phyloP scores from a whole-genome alignment of 2,888 invertebrate species.

The Polietes domitor region DNA sequence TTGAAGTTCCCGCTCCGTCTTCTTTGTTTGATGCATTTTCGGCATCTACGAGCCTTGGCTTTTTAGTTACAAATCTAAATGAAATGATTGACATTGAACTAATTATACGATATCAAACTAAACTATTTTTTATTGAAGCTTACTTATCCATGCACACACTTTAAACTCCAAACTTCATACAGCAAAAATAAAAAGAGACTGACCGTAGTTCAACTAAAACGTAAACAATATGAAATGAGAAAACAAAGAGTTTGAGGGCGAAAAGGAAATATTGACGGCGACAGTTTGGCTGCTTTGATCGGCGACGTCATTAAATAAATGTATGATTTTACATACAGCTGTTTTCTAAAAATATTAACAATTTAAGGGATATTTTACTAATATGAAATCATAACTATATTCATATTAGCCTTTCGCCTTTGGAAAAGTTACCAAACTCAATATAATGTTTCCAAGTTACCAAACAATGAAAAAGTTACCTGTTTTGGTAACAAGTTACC shows the following conservation, averaged over 20 bases:
- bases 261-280: neutral
- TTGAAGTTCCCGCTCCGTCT: neutral
- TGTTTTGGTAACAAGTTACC: neutral
- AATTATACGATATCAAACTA: neutral
- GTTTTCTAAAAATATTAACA: neutral
- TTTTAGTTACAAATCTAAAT: neutral
- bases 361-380: too few species aligned
- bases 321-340: neutral
- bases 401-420: too few species aligned
- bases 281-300: neutral
- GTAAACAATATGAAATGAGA: too few species aligned
- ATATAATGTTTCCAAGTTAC: neutral
- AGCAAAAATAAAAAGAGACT: too few species aligned
- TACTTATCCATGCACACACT: slow-evolving; percentile 16
- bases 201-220: too few species aligned
- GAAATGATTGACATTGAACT: neutral
- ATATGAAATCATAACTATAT: too few species aligned
- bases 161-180: neutral
- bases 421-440: neutral
- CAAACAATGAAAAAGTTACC: neutral
- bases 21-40: neutral
- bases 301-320: neutral
- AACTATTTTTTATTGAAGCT: neutral
- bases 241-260: neutral
- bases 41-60: neutral